phyloP scores from a whole-genome alignment of 35 echinoderm and acorn worm species.

The Apostichopus parvimensis region DNA sequence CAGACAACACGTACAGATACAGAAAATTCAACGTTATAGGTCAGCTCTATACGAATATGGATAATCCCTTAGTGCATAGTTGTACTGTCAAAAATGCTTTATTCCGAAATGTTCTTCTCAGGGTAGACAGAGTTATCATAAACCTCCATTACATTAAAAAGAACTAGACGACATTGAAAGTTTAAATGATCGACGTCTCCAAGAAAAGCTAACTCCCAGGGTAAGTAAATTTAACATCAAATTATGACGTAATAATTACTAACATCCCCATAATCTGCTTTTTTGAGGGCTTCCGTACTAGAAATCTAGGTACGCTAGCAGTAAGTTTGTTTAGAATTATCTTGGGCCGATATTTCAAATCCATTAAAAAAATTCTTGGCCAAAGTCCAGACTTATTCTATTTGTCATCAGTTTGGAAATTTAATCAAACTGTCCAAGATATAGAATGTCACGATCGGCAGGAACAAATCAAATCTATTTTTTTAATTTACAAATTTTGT shows the following conservation, averaged over 20 bases:
- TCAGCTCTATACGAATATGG: neutral
- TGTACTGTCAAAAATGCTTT: neutral
- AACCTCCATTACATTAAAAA: too few relatives aligned
- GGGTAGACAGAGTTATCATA: too few relatives aligned
- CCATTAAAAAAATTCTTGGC: neutral
- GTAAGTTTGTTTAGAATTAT: too few relatives aligned
- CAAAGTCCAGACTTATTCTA: neutral
- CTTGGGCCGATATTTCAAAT: too few relatives aligned
- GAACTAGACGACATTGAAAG: neutral
- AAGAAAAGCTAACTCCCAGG: neutral
- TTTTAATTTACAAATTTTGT: too few relatives aligned
- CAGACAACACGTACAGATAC: too few relatives aligned
- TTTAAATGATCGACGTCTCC: neutral
- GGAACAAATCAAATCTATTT: too few relatives aligned
- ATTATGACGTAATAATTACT: neutral
- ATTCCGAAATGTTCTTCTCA: too few relatives aligned
- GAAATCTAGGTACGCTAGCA: neutral
- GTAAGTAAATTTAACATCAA: neutral
- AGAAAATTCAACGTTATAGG: too few relatives aligned
- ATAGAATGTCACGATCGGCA: too few relatives aligned
- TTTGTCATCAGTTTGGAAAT: too few relatives aligned
- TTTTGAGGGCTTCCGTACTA: neutral
- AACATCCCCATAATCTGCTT: neutral
- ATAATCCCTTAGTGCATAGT: neutral
- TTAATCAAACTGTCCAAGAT: too few relatives aligned